Evolutionary conservation across 2,797 vertebrate species (phyloP).

Genomic region (Hyperoplus immaculatus): DNA sequence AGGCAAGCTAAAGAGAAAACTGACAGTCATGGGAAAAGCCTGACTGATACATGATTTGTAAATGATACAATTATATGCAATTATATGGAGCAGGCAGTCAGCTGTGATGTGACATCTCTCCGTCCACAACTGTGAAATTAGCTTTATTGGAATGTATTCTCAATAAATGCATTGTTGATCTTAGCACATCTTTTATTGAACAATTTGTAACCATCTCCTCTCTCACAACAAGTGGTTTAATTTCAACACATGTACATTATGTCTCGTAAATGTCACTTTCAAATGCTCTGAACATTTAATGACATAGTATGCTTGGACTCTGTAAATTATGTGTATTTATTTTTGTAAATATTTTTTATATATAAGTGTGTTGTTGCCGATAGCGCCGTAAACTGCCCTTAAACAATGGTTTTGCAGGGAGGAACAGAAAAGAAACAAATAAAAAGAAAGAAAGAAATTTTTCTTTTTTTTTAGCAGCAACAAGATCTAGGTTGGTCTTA

Average conservation of each 20-base stretch:
- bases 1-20: constrained; percentile 10
- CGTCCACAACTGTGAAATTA: constrained; percentile 3
- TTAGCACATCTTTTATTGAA: background rate
- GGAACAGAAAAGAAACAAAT: too few species aligned
- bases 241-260: background rate
- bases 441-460: background rate
- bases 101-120: constrained; percentile 8
- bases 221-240: background rate
- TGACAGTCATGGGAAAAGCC: constrained; percentile 25
- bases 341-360: background rate
- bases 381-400: background rate
- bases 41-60: constrained; percentile 23
- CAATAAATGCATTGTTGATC: constrained; percentile 4
- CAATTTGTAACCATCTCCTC: background rate
- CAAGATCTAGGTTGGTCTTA: constrained; percentile 4
- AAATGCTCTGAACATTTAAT: constrained; percentile 1
- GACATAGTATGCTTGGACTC: background rate
- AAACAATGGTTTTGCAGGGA: too few species aligned
- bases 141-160: constrained; percentile 22
- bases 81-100: constrained; percentile 20
- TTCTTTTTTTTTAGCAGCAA: background rate
- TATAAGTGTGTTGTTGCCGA: background rate
- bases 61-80: constrained; percentile 30
- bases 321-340: background rate
- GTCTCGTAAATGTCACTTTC: background rate